Evolutionary conservation across 2,797 vertebrate genomes (phyloP), one percentile per base, ranked within the genome.

Genomic region (Cheirogaleus major): DNA sequence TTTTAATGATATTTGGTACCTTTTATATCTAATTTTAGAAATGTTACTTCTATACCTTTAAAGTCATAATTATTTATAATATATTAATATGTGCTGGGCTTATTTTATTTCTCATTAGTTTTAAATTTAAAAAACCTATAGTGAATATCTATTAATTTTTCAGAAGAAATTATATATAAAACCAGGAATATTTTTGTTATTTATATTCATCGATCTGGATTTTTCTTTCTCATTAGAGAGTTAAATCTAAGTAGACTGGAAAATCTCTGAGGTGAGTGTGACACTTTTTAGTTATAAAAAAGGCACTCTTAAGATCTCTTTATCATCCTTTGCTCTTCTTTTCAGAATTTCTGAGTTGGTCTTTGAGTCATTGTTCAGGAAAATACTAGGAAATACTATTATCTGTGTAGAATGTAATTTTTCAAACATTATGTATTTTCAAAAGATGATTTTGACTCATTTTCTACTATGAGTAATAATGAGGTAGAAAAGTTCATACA

Each of bases 401-500:
- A 92, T 67, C 32, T 43, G 0, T 70, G 9, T 14, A 69, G 50
- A 57, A 15, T 76, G 10, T 78, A 76, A 78, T 85, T 92, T 93
- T 88, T 81, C 14, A 76, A 91, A 76, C 11, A 69, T 67, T 76
- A 48, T 9, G 22, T 79, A 73, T 73, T 95, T 95, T 50, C 15
- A 75, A 73, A 73, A 35, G 18, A 65, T 50, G 12, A 32, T 55
- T 88, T 93, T 84, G 59, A 43, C 69, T 82, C 72, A 91, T 92
- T 84, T 93, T 95, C 27, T 82, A 73, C 22, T 12, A 65, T 86
- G 82, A 91, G 18, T 88, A 94, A 95, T 73, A 88, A 94, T 22
- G 41, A 83, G 30, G 8, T 84, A 85, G 59, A 91, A 87, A 96
- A 84, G 12, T 79, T 96, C n/a, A 75, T 25, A 73, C 86, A 41